These are phyloP conservation scores for Archips xylosteana DNA, from an alignment of 2,888 invertebrate genomes.

Conservation along the genomic window DNA sequence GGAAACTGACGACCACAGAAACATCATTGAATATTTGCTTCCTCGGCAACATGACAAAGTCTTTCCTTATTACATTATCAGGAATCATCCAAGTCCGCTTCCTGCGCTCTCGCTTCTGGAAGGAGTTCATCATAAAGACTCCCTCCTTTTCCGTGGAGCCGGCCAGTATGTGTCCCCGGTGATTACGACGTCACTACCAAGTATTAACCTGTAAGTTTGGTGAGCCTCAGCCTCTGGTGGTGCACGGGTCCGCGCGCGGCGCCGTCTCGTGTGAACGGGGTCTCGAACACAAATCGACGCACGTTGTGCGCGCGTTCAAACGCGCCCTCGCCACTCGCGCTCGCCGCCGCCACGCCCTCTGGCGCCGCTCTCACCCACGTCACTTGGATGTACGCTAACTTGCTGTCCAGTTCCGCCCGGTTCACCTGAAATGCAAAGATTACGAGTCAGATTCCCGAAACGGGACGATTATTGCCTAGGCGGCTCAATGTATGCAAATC, in stretches of 20 bases:
- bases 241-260: constrained; percentile 92
- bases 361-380: constrained; percentile 98
- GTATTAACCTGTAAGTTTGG: constrained; percentile 93
- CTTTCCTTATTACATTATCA: too few relatives aligned
- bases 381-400: constrained; percentile 96
- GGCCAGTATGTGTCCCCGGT: too few relatives aligned
- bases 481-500: too few relatives aligned
- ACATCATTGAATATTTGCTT: too few relatives aligned
- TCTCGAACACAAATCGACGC: constrained; percentile 96
- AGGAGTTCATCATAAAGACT: too few relatives aligned
- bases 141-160: too few relatives aligned
- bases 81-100: too few relatives aligned
- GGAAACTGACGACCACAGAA: too few relatives aligned
- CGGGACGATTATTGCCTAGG: neutral
- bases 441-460: neutral
- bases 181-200: too few relatives aligned
- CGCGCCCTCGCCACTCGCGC: constrained; percentile 90
- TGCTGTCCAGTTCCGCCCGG: constrained; percentile 91
- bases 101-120: too few relatives aligned
- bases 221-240: constrained; percentile 96
- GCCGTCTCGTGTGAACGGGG: constrained; percentile 95
- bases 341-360: constrained; percentile 91
- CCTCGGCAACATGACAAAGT: too few relatives aligned
- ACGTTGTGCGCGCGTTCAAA: constrained; percentile 97
- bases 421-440: constrained; percentile 84